Conservation (phyloP, 2,888 invertebrate genomes). For the Stegophylla sp. region DNA sequence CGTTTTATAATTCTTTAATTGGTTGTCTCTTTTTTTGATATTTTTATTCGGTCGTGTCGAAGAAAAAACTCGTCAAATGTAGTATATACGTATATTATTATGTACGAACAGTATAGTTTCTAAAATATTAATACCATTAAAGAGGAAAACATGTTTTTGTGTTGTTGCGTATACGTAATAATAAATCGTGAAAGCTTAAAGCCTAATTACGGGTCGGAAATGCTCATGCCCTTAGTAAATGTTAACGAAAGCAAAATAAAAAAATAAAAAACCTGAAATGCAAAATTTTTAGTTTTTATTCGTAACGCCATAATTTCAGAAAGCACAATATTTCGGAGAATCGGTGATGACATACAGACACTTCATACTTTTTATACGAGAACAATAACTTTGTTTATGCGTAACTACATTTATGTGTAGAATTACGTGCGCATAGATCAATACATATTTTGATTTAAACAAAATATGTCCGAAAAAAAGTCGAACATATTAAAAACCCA, state of each 20-base stretch:
- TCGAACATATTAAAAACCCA: neutral
- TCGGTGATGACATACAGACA: neutral
- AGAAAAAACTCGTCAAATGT: slow-evolving; percentile 6
- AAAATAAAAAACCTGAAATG: slow-evolving; percentile 15
- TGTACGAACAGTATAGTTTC: slow-evolving; percentile 13
- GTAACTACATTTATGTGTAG: neutral
- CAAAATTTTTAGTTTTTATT: slow-evolving; percentile 14
- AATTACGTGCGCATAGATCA: neutral
- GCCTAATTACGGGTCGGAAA: neutral
- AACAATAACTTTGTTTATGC: neutral
- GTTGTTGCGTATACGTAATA: slow-evolving; percentile 18
- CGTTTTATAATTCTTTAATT: neutral
- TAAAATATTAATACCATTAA: slow-evolving; percentile 35
- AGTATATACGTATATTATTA: too few relatives aligned
- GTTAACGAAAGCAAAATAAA: neutral
- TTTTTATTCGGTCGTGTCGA: neutral
- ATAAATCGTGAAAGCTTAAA: slow-evolving; percentile 51
- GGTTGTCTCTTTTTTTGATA: neutral
- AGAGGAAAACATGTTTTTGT: slow-evolving; percentile 32
- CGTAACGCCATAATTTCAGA: neutral
- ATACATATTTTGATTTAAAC: neutral
- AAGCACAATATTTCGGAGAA: neutral
- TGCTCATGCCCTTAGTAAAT: neutral
- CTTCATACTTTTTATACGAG: neutral
- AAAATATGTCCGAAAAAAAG: too few relatives aligned